Evolutionary conservation across 2,797 vertebrate species (phyloP).

Genomic region (Mormyrus hasselquistii): DNA sequence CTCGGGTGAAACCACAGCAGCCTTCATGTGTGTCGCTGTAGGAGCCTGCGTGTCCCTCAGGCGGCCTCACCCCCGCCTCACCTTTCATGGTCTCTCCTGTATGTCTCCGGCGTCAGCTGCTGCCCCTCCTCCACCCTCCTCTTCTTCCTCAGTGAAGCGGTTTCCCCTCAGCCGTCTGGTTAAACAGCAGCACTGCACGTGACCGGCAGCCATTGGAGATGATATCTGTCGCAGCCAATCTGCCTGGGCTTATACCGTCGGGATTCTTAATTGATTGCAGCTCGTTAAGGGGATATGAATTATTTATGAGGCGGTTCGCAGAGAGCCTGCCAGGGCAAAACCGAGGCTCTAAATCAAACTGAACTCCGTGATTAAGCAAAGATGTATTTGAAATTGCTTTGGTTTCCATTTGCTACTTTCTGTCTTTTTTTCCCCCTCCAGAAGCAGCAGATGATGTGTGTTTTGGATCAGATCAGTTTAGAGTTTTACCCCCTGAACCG

Average conservation of each 20-base stretch:
- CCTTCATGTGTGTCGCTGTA: background rate
- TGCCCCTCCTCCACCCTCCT: background rate
- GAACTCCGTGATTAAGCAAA: slow-evolving; percentile 54
- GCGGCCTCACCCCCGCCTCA: background rate
- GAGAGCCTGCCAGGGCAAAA: slow-evolving; percentile 59
- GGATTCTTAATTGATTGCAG: slow-evolving; percentile 58
- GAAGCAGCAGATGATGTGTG: background rate
- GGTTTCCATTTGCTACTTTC: slow-evolving; percentile 25
- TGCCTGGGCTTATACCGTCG: slow-evolving; percentile 3
- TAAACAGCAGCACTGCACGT: background rate
- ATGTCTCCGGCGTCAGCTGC: background rate
- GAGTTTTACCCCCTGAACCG: background rate
- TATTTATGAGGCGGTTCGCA: slow-evolving; percentile 51
- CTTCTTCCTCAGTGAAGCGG: background rate
- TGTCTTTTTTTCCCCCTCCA: background rate
- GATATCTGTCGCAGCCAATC: background rate
- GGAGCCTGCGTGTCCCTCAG: background rate
- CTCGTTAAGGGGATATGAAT: slow-evolving; percentile 30
- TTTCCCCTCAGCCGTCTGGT: background rate
- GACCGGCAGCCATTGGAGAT: background rate
- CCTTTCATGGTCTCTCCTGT: background rate
- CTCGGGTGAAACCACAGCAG: background rate
- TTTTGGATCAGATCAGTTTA: background rate
- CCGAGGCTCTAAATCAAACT: slow-evolving; percentile 57
- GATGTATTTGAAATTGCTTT: slow-evolving; percentile 44